These are phyloP conservation scores for Podargus strigoides DNA, from an alignment of 2,797 vertebrate genomes.

Conservation along the genomic window DNA sequence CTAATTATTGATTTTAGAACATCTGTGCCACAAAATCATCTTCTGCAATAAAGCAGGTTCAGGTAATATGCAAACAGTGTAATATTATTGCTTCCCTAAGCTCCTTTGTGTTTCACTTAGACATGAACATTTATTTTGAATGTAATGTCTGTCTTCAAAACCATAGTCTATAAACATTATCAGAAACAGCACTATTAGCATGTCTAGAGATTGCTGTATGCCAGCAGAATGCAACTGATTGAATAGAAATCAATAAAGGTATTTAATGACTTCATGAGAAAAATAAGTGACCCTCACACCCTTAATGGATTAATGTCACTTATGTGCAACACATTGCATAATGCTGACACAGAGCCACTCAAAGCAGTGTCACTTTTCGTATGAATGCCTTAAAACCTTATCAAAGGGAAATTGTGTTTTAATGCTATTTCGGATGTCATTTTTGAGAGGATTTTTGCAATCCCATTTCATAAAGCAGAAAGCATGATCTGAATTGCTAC, in stretches of 20 bases:
- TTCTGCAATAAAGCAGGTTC: conserved; percentile 1
- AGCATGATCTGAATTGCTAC: conserved; percentile 71
- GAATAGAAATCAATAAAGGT: conserved; percentile 83
- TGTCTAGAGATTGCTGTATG: conserved; percentile 37
- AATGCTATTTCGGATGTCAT: conserved; percentile 76
- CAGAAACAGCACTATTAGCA: conserved; percentile 49
- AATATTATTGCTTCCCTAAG: conserved; percentile 9
- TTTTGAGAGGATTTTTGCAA: conserved; percentile 77
- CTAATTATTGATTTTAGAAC: conserved; percentile 1
- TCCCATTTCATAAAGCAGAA: conserved; percentile 71
- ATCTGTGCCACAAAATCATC: background rate
- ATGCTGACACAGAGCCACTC: conserved; percentile 69
- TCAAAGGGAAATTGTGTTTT: conserved; percentile 73
- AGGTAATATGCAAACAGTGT: background rate
- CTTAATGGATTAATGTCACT: conserved; percentile 78
- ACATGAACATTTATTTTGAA: conserved; percentile 33
- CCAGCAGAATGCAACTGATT: conserved; percentile 42
- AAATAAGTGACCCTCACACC: conserved; percentile 83
- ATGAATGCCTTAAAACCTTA: conserved; percentile 76
- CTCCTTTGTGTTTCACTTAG: conserved; percentile 40
- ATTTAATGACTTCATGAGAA: conserved; percentile 77
- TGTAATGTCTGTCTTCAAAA: conserved; percentile 46
- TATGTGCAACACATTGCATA: conserved; percentile 67
- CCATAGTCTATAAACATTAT: conserved; percentile 15
- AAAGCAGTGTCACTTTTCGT: conserved; percentile 72